A percentile compares a stretch with the other conserved stretches of the same genome.
phyloP scores from a whole-genome alignment of 2,797 vertebrate genomes.

The Adelosebastes latens region DNA sequence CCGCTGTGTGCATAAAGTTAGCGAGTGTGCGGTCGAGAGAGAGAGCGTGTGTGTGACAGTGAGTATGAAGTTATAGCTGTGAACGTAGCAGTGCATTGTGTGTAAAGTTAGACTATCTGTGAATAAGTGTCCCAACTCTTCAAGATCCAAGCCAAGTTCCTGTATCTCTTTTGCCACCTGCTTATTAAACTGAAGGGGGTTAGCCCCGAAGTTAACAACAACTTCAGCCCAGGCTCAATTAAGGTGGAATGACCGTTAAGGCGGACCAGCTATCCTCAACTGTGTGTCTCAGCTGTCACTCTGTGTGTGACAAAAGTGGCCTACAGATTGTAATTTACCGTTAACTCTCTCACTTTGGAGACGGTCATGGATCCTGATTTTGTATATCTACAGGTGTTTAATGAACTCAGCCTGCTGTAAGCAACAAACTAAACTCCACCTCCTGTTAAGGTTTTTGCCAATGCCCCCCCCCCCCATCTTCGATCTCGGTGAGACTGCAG shows the following conservation, averaged over 20 bases:
- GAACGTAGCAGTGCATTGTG: neutral
- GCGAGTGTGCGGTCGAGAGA: neutral
- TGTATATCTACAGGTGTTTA: too few species aligned
- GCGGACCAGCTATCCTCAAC: neutral
- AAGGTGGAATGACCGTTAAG: neutral
- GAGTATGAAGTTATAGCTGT: neutral
- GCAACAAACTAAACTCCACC: too few species aligned
- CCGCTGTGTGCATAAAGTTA: neutral
- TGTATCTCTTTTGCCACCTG: neutral
- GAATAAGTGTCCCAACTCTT: neutral
- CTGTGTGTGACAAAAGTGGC: too few species aligned
- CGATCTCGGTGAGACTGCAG: neutral
- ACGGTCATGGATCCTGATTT: too few species aligned
- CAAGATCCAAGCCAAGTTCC: neutral
- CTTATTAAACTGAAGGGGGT: neutral
- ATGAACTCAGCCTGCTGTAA: too few species aligned
- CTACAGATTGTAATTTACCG: too few species aligned
- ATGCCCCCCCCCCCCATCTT: too few species aligned
- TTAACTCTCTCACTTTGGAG: too few species aligned
- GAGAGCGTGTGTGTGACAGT: neutral
- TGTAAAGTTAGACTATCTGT: neutral
- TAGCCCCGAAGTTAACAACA: neutral
- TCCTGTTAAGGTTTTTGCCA: too few species aligned
- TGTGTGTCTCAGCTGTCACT: too few species aligned
- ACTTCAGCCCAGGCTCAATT: neutral